phyloP scores from a whole-genome alignment of 2,888 invertebrate species.

The Harpalus rufipes region DNA sequence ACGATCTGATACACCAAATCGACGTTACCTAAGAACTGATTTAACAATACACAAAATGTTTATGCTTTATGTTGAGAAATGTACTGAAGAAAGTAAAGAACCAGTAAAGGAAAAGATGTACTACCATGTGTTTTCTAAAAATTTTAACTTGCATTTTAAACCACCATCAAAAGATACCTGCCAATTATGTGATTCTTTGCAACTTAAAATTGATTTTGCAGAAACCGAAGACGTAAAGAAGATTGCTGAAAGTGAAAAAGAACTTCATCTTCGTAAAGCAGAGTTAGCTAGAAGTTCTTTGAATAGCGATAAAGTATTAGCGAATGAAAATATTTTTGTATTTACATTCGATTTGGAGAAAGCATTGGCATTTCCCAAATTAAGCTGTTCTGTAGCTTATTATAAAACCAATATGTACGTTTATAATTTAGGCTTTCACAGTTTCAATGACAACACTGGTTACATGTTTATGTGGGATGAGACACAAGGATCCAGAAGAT shows the following conservation, averaged over 20 bases:
- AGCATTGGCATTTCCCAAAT: constrained; percentile 12
- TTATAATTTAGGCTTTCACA: background rate
- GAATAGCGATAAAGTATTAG: background rate
- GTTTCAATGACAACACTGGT: constrained; percentile 6
- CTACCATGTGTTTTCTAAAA: constrained; percentile 1
- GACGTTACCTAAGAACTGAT: no score
- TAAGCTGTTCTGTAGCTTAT: constrained; percentile 1
- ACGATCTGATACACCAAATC: no score
- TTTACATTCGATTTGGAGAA: constrained; percentile 22
- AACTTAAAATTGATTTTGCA: background rate
- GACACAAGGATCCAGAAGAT: no score
- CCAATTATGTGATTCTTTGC: background rate
- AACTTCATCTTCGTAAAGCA: constrained; percentile 16
- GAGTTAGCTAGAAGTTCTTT: constrained; percentile 5
- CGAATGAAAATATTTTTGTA: constrained; percentile 5
- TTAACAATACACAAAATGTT: background rate
- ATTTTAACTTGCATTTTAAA: constrained; percentile 21
- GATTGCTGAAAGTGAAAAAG: background rate
- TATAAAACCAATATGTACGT: constrained; percentile 32
- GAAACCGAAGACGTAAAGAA: background rate
- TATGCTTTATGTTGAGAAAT: no score
- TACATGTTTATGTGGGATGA: constrained; percentile 16
- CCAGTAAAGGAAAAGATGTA: constrained; percentile 2
- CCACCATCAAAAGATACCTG: background rate
- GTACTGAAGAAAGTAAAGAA: background rate